Percentiles rank a stretch among this genome's conserved stretches.
These are phyloP conservation scores for Dendroctonus ponderosae DNA, from an alignment of 1,140 invertebrate species.

Conservation along the genomic window DNA sequence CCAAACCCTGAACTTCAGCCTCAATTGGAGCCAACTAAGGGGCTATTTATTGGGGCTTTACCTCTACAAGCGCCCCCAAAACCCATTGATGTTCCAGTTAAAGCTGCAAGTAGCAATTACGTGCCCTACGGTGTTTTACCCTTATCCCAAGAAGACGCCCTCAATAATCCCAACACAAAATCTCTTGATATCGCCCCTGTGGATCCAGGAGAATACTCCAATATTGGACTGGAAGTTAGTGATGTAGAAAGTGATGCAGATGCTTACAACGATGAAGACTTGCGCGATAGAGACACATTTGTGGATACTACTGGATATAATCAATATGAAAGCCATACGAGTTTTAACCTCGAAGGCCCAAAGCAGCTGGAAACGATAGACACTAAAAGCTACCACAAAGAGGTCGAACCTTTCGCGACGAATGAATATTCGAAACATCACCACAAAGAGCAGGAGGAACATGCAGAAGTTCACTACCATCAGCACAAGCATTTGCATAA, in stretches of 20 bases:
- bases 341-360: conserved; percentile 37
- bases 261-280: conserved; percentile 17
- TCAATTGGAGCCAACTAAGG: neutral
- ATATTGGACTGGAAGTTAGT: conserved; percentile 3
- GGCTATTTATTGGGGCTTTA: neutral
- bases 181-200: neutral
- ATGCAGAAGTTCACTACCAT: conserved; percentile 27
- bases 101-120: conserved; percentile 1
- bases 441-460: conserved; percentile 12
- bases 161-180: neutral
- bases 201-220: too few species aligned
- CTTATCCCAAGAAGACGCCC: conserved; percentile 3
- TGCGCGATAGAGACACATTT: conserved; percentile 12
- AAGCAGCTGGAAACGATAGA: conserved; percentile 20
- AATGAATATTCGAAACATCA: conserved; percentile 8
- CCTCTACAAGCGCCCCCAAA: neutral
- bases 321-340: conserved; percentile 38
- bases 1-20: neutral
- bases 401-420: conserved; percentile 27
- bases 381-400: conserved; percentile 37
- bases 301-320: conserved; percentile 34
- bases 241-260: conserved; percentile 11
- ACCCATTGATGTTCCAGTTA: neutral
- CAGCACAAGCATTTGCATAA: conserved; percentile 33
- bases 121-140: conserved; percentile 6